phyloP scores from a whole-genome alignment of 2,888 invertebrate species.

The Acleris literana region DNA sequence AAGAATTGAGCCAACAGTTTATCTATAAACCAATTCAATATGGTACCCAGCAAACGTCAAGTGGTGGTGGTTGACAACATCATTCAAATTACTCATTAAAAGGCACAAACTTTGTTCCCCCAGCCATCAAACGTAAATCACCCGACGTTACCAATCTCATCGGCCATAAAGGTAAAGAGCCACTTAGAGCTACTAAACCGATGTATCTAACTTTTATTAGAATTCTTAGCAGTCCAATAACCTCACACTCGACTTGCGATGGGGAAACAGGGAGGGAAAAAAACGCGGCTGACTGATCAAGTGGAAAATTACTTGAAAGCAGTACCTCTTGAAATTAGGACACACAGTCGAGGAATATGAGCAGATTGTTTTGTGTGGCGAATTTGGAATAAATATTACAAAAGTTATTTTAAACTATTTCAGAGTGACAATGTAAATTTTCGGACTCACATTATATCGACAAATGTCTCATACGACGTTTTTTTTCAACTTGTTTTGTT shows the following conservation, averaged over 20 bases:
- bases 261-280: conserved; percentile 52
- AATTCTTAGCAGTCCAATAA: conserved; percentile 71
- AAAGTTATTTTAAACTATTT: too few species aligned
- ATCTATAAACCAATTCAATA: too few species aligned
- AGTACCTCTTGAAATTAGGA: conserved; percentile 50
- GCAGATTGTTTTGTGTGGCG: background rate
- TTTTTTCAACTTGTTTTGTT: too few species aligned
- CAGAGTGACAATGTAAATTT: too few species aligned
- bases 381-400: background rate
- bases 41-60: background rate
- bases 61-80: background rate
- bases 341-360: conserved; percentile 39
- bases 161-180: conserved; percentile 50
- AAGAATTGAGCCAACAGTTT: too few species aligned
- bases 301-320: conserved; percentile 74
- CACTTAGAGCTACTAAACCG: conserved; percentile 56
- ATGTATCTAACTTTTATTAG: conserved; percentile 71
- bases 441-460: too few species aligned
- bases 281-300: conserved; percentile 66
- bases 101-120: conserved; percentile 8
- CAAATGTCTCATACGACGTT: too few species aligned
- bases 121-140: background rate
- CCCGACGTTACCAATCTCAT: conserved; percentile 16
- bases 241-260: conserved; percentile 66
- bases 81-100: background rate